Percentiles rank a stretch among this genome's conserved stretches.
Evolutionary conservation across 2,888 invertebrate species (phyloP).

Genomic region (Tetropium fuscum): DNA sequence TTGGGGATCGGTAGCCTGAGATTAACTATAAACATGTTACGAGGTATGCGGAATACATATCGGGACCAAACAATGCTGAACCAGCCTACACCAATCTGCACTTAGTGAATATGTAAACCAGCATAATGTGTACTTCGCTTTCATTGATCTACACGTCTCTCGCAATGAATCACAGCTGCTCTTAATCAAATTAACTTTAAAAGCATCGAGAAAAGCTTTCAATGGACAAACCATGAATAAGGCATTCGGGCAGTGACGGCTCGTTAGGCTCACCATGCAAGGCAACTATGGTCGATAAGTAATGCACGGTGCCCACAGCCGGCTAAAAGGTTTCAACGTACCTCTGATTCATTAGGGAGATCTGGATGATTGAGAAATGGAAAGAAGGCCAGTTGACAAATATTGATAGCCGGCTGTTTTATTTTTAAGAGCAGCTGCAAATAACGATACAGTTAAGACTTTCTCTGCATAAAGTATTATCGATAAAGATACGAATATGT

Average conservation of each 20-base stretch:
- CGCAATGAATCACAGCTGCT: slow-evolving; percentile 59
- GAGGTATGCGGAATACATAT: slow-evolving; percentile 43
- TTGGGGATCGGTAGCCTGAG: neutral
- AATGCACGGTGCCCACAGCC: neutral
- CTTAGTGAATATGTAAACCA: slow-evolving; percentile 56
- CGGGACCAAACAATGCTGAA: slow-evolving; percentile 57
- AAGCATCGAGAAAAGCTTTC: slow-evolving; percentile 58
- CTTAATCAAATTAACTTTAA: slow-evolving; percentile 61
- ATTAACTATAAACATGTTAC: slow-evolving; percentile 32
- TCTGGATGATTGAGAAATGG: neutral
- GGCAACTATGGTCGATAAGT: neutral
- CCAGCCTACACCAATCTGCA: slow-evolving; percentile 59
- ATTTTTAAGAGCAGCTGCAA: too few relatives aligned
- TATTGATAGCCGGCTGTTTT: too few relatives aligned
- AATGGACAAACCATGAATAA: slow-evolving; percentile 53
- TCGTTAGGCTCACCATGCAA: slow-evolving; percentile 11
- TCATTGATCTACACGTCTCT: slow-evolving; percentile 53
- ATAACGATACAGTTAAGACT: too few relatives aligned
- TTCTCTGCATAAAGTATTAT: too few relatives aligned
- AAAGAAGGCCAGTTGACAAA: too few relatives aligned
- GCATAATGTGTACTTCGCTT: slow-evolving; percentile 48
- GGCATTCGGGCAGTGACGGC: slow-evolving; percentile 39
- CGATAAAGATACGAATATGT: too few relatives aligned
- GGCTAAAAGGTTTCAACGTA: neutral
- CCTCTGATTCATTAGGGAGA: neutral